These are phyloP conservation scores for Saturnia japonica DNA, from an alignment of 2,888 invertebrate genomes.

Conservation along the genomic window DNA sequence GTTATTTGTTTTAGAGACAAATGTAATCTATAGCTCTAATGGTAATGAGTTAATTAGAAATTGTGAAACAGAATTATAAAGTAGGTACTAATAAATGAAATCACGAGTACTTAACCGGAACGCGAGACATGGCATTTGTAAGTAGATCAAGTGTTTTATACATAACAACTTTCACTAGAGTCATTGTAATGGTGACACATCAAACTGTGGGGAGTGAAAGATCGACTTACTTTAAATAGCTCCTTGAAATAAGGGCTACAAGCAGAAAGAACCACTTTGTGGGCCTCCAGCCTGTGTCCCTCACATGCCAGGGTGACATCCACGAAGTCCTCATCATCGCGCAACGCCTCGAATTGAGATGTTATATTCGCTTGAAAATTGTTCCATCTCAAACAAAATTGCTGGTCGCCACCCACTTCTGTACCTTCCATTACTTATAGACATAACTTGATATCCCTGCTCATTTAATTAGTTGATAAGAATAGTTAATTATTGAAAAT, in stretches of 20 bases:
- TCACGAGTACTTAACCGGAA: conserved; percentile 82
- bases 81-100: conserved; percentile 81
- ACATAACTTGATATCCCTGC: conserved; percentile 82
- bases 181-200: conserved; percentile 83
- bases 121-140: conserved; percentile 82
- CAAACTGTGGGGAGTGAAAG: conserved; percentile 81
- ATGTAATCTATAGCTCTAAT: conserved; percentile 61
- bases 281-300: conserved; percentile 91
- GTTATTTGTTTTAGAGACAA: conserved; percentile 47
- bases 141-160: conserved; percentile 82
- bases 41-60: conserved; percentile 79
- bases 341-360: conserved; percentile 91
- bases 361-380: conserved; percentile 94
- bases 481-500: conserved; percentile 80
- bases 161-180: conserved; percentile 82
- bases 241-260: conserved; percentile 95
- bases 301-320: conserved; percentile 94
- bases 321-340: conserved; percentile 93
- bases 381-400: conserved; percentile 95
- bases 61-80: conserved; percentile 80
- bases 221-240: conserved; percentile 89
- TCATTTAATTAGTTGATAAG: conserved; percentile 82
- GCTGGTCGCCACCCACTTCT: conserved; percentile 88
- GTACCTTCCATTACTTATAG: conserved; percentile 83
- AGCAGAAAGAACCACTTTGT: conserved; percentile 92